phyloP scores from a whole-genome alignment of 2,888 invertebrate genomes.

The Arge pagana region DNA sequence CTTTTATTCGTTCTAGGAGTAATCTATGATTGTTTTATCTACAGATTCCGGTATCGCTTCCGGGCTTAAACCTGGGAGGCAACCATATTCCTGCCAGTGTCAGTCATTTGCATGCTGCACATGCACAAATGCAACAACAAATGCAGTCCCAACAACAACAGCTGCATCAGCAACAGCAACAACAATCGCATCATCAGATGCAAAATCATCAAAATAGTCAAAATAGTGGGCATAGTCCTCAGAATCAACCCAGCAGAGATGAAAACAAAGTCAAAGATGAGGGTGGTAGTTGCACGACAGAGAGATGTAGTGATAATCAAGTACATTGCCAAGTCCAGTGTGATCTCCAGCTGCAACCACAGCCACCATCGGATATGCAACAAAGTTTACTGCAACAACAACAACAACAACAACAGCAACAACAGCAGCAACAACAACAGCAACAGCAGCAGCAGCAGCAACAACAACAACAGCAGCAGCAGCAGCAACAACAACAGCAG shows the following conservation, averaged over 20 bases:
- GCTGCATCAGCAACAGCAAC: slow-evolving; percentile 47
- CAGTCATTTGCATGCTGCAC: slow-evolving; percentile 51
- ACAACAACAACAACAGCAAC: slow-evolving; percentile 66
- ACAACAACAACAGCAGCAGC: slow-evolving; percentile 57
- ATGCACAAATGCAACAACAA: slow-evolving; percentile 45
- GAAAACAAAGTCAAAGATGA: slow-evolving; percentile 59
- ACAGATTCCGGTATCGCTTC: slow-evolving; percentile 56
- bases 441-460: slow-evolving; percentile 59
- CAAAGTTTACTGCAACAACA: slow-evolving; percentile 60
- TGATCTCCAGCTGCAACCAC: slow-evolving; percentile 56
- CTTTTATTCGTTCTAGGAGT: neutral
- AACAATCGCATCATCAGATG: slow-evolving; percentile 53
- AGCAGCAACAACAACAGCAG: slow-evolving; percentile 46
- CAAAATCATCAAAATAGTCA: slow-evolving; percentile 56
- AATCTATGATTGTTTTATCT: neutral
- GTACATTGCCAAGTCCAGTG: slow-evolving; percentile 58
- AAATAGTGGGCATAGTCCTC: slow-evolving; percentile 55
- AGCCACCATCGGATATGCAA: slow-evolving; percentile 53
- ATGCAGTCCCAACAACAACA: slow-evolving; percentile 49
- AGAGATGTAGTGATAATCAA: slow-evolving; percentile 54
- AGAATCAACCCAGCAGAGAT: slow-evolving; percentile 52
- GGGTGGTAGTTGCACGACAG: slow-evolving; percentile 51
- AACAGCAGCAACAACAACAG: slow-evolving; percentile 46
- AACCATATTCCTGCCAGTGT: slow-evolving; percentile 52
- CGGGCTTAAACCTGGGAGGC: slow-evolving; percentile 53